These are phyloP conservation scores for Bathynomus jamesi DNA, from an alignment of 1,140 invertebrate species.

Conservation along the genomic window DNA sequence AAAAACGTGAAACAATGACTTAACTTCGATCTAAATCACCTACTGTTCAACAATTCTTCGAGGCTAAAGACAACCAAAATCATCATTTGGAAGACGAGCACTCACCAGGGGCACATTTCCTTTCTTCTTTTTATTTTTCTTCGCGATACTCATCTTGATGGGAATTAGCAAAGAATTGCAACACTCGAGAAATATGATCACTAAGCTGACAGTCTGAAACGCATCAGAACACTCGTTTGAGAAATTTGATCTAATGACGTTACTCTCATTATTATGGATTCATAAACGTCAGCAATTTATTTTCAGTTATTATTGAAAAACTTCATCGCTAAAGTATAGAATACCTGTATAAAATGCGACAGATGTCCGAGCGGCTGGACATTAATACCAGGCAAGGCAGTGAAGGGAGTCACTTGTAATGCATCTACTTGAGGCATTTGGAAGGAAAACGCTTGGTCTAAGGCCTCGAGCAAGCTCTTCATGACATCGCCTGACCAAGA, in stretches of 20 bases:
- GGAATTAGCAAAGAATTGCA: neutral
- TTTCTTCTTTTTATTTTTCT: neutral
- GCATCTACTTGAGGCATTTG: neutral
- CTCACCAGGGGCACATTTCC: neutral
- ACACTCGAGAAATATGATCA: neutral
- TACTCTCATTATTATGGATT: too few species aligned
- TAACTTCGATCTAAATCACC: too few species aligned
- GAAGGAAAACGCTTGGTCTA: neutral
- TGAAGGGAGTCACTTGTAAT: neutral
- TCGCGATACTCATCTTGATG: neutral
- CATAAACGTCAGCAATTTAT: too few species aligned
- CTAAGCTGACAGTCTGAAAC: neutral
- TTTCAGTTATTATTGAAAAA: too few species aligned
- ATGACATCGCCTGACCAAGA: neutral
- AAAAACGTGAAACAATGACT: too few species aligned
- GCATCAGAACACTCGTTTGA: too few species aligned
- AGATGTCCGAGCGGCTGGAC: neutral
- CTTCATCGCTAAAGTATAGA: too few species aligned
- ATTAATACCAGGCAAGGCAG: neutral
- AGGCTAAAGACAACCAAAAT: neutral
- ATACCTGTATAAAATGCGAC: neutral
- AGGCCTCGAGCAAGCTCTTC: neutral
- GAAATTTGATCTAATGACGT: too few species aligned
- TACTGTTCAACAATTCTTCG: too few species aligned
- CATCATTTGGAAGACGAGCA: neutral